Conservation (phyloP, 1,140 invertebrate genomes). For the Hermatobates lingyangjiaoensis region DNA sequence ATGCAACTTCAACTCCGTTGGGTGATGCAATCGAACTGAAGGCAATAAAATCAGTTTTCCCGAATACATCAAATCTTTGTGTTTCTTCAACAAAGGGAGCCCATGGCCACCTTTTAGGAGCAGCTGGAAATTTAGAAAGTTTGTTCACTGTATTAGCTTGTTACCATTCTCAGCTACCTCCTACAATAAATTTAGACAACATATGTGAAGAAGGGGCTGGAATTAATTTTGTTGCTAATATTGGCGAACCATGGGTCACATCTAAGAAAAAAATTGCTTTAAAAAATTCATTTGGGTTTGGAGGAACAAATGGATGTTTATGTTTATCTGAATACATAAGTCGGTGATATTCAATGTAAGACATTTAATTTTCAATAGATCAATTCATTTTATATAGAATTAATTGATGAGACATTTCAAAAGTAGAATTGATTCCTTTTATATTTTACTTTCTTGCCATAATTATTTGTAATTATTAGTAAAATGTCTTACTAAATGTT, state of each 20-base stretch:
- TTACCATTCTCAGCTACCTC: conserved; percentile 53
- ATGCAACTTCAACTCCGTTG: conserved; percentile 92
- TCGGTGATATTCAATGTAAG: too few species aligned
- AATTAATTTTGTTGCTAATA: conserved; percentile 51
- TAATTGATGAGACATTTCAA: too few species aligned
- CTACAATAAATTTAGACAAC: conserved; percentile 74
- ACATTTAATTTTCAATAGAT: too few species aligned
- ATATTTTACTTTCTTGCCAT: too few species aligned
- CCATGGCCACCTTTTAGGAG: conserved; percentile 86
- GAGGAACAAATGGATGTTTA: conserved; percentile 87
- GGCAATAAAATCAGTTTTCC: conserved; percentile 57
- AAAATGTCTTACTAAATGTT: too few species aligned
- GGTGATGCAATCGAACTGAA: conserved; percentile 79
- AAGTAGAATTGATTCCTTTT: too few species aligned
- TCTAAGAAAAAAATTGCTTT: conserved; percentile 52
- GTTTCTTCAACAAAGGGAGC: conserved; percentile 89
- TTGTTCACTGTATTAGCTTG: conserved; percentile 68
- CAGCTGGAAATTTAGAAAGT: conserved; percentile 83
- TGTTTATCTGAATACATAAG: too few species aligned
- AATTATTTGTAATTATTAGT: too few species aligned
- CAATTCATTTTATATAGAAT: too few species aligned
- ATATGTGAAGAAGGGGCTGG: conserved; percentile 35
- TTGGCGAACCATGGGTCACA: conserved; percentile 38
- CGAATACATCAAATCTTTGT: conserved; percentile 35
- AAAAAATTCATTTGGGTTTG: conserved; percentile 98